These are phyloP conservation scores for Sciurus niger DNA, from an alignment of 2,113 vertebrate species.

Conservation along the genomic window DNA sequence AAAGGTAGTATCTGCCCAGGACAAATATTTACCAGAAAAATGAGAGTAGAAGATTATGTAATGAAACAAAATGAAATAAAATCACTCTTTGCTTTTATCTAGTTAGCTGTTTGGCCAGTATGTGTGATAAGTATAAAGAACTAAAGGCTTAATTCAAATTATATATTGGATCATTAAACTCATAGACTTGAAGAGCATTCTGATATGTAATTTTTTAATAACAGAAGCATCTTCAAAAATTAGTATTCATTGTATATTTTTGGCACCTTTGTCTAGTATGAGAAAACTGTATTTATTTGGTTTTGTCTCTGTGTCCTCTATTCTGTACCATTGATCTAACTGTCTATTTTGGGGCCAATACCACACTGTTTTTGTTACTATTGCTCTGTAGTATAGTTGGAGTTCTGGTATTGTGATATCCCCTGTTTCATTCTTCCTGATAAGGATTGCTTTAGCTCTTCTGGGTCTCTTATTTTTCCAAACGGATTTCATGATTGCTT, in stretches of 20 bases:
- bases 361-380: too few species aligned
- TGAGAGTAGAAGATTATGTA: slow-evolving; percentile 70
- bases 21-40: slow-evolving; percentile 77
- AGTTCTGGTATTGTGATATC: too few species aligned
- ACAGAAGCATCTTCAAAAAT: slow-evolving; percentile 79
- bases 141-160: slow-evolving; percentile 81
- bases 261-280: too few species aligned
- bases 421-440: too few species aligned
- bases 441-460: too few species aligned
- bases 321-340: too few species aligned
- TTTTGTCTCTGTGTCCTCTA: too few species aligned
- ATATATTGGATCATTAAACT: slow-evolving; percentile 77
- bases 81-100: slow-evolving; percentile 55
- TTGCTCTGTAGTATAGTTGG: too few species aligned
- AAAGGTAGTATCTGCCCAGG: neutral
- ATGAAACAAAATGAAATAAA: slow-evolving; percentile 75
- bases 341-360: too few species aligned
- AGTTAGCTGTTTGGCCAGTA: slow-evolving; percentile 56
- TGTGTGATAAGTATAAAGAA: slow-evolving; percentile 73
- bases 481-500: too few species aligned
- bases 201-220: slow-evolving; percentile 83
- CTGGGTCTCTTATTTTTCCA: too few species aligned
- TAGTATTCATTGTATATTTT: neutral
- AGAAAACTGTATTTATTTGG: too few species aligned
- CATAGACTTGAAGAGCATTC: slow-evolving; percentile 76